phyloP scores from a whole-genome alignment of 2,888 invertebrate species.

The Leptopterna dolabrata region DNA sequence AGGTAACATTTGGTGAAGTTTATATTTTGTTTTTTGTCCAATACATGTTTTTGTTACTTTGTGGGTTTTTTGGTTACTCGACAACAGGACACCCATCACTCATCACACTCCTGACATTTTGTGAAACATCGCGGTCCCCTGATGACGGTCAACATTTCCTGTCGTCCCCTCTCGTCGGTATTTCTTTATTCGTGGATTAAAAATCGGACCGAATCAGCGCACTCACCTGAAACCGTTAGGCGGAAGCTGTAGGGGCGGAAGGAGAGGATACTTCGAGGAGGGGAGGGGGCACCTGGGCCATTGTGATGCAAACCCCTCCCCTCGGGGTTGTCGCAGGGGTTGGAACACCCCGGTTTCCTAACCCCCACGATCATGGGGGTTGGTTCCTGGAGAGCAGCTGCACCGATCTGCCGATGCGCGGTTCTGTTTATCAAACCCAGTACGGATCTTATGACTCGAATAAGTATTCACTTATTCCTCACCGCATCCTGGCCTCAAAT shows the following conservation, averaged over 20 bases:
- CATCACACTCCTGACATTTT: too few relatives aligned
- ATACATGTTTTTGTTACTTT: too few relatives aligned
- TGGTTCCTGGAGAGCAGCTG: constrained; percentile 7
- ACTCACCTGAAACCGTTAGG: constrained; percentile 49
- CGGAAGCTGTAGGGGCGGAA: constrained; percentile 50
- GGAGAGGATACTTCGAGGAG: constrained; percentile 57
- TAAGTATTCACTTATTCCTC: not conserved
- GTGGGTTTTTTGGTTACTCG: too few relatives aligned
- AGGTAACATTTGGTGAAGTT: too few relatives aligned
- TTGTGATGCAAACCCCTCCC: constrained; percentile 56
- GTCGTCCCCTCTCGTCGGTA: not conserved
- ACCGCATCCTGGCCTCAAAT: not conserved
- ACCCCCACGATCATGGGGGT: not conserved
- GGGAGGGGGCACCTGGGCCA: constrained; percentile 55
- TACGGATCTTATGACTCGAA: not conserved
- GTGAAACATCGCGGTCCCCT: not conserved
- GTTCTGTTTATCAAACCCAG: not conserved
- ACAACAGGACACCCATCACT: too few relatives aligned
- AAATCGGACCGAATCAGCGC: constrained; percentile 28
- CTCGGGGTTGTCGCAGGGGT: not conserved
- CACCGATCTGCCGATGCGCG: not conserved
- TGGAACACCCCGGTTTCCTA: not conserved
- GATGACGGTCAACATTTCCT: not conserved
- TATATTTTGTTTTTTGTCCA: too few relatives aligned
- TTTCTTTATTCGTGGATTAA: not conserved